Conservation (phyloP, 2,888 invertebrate genomes). For the Nipponacmea schrenckii region DNA sequence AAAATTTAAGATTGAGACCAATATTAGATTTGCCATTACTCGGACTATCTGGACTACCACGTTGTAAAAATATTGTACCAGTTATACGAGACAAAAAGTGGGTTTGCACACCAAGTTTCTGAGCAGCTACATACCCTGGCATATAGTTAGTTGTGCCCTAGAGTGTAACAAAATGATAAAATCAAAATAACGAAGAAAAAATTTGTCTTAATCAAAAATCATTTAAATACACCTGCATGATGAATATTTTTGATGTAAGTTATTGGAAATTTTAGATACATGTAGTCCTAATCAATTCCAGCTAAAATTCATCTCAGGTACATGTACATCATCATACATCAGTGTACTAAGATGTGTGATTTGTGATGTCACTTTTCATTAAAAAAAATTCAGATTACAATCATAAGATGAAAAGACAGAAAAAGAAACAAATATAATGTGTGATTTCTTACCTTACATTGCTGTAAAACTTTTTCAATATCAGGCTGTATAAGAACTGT, state of each 20-base stretch:
- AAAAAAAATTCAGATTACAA: no score
- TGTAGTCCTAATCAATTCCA: no score
- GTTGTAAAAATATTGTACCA: slow-evolving; percentile 80
- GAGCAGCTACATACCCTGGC: slow-evolving; percentile 64
- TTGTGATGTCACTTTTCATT: no score
- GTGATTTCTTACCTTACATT: slow-evolving; percentile 27
- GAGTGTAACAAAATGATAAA: slow-evolving; percentile 10
- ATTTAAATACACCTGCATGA: background rate
- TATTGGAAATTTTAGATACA: slow-evolving; percentile 1
- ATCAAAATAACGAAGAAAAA: background rate
- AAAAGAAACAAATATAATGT: background rate
- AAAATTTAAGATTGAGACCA: slow-evolving; percentile 91
- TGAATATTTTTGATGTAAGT: background rate
- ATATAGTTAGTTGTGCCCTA: slow-evolving; percentile 46
- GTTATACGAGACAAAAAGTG: slow-evolving; percentile 86
- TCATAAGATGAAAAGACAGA: no score
- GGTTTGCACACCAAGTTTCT: slow-evolving; percentile 72
- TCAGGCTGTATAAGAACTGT: slow-evolving; percentile 60
- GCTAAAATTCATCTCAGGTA: no score
- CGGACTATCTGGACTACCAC: slow-evolving; percentile 39
- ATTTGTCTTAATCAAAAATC: background rate
- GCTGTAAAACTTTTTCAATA: slow-evolving; percentile 39
- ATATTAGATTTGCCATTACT: slow-evolving; percentile 75
- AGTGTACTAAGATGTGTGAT: no score
- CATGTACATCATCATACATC: no score